phyloP scores from a whole-genome alignment of 2,888 invertebrate genomes.

The Euzophera pinguis region DNA sequence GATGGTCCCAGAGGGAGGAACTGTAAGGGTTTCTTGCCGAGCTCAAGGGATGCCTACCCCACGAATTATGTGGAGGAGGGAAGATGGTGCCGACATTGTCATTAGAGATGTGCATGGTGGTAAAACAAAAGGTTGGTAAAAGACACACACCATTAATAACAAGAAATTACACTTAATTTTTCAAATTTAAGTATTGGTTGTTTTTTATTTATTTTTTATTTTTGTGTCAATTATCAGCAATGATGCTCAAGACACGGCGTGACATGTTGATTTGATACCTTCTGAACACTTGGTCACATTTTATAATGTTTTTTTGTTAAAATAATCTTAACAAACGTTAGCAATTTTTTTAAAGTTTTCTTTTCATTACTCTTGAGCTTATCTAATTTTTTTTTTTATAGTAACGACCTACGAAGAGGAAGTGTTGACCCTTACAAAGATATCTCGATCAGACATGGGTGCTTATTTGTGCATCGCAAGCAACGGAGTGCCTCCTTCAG shows the following conservation, averaged over 20 bases:
- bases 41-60: conserved; percentile 91
- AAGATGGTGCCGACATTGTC: conserved; percentile 89
- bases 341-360: too few relatives aligned
- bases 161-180: too few relatives aligned
- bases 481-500: conserved; percentile 92
- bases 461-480: conserved; percentile 94
- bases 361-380: too few relatives aligned
- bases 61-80: conserved; percentile 89
- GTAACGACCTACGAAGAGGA: conserved; percentile 87
- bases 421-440: conserved; percentile 86
- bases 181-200: too few relatives aligned
- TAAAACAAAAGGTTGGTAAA: conserved; percentile 79
- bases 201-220: too few relatives aligned
- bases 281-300: too few relatives aligned
- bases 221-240: too few relatives aligned
- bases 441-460: conserved; percentile 94
- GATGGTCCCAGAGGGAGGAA: conserved; percentile 91
- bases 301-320: too few relatives aligned
- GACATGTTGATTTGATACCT: too few relatives aligned
- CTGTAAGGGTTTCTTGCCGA: conserved; percentile 82
- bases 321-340: too few relatives aligned
- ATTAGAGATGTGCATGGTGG: conserved; percentile 84
- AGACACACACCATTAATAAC: too few relatives aligned
- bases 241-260: too few relatives aligned
- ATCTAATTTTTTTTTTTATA: neutral